Conservation (phyloP, 35 echinoderm and acorn worm species). For the Patiria miniata region DNA sequence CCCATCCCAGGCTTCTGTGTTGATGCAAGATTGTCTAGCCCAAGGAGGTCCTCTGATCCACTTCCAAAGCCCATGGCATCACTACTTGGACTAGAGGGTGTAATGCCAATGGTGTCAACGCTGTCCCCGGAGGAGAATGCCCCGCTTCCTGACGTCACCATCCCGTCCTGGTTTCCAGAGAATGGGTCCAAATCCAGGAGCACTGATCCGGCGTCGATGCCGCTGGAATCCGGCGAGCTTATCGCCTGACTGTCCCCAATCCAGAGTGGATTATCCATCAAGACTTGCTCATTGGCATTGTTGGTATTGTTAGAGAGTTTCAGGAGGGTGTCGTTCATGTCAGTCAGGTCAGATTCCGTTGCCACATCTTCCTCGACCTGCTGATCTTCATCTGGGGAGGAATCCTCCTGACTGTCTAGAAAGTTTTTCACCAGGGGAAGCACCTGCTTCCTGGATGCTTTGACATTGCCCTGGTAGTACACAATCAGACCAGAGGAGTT, state of each 20-base stretch:
- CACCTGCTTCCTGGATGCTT: conserved; percentile 64
- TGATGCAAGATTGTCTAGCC: conserved; percentile 59
- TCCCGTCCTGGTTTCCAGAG: not conserved
- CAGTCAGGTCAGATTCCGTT: not conserved
- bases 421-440: conserved; percentile 65
- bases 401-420: conserved; percentile 20
- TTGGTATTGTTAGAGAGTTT: conserved; percentile 33
- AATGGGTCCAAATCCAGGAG: conserved; percentile 49
- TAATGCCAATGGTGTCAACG: not conserved
- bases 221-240: conserved; percentile 28
- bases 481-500: not conserved
- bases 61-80: conserved; percentile 1
- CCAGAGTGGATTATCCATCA: conserved; percentile 6
- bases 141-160: not conserved
- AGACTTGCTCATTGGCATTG: not conserved
- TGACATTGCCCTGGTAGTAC: conserved; percentile 64
- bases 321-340: not conserved
- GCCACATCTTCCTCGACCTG: not conserved
- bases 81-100: conserved; percentile 39
- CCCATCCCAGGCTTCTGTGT: not conserved
- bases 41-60: conserved; percentile 39
- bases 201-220: not conserved
- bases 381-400: conserved; percentile 15
- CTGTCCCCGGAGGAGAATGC: not conserved
- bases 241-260: not conserved